Evolutionary conservation across 2,888 invertebrate genomes (phyloP).

Genomic region (Thymelicus sylvestris): DNA sequence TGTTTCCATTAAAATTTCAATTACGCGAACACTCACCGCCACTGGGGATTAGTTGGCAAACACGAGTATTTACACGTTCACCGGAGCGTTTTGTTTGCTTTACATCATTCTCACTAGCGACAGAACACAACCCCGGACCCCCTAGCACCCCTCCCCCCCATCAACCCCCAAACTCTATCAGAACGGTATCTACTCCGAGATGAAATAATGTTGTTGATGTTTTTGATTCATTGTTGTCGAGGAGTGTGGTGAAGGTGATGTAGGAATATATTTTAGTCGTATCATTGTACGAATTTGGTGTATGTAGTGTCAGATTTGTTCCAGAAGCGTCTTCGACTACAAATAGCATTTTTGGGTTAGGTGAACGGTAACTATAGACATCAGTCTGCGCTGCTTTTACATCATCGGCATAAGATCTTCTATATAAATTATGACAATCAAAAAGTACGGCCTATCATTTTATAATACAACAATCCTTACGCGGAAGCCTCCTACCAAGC

Average conservation of each 20-base stretch:
- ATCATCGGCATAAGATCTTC: no score
- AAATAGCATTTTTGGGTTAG: no score
- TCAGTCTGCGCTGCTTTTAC: no score
- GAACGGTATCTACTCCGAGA: not conserved
- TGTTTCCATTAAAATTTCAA: slow-evolving; percentile 70
- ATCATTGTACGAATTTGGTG: not conserved
- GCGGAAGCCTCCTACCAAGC: no score
- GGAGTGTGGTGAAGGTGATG: not conserved
- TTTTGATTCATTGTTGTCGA: not conserved
- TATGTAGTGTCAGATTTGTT: no score
- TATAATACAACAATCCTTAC: no score
- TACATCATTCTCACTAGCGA: slow-evolving; percentile 28
- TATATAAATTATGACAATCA: no score
- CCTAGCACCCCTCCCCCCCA: not conserved
- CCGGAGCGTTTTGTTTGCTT: slow-evolving; percentile 39
- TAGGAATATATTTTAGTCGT: no score
- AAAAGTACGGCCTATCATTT: no score
- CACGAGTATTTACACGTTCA: slow-evolving; percentile 38
- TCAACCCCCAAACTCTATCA: not conserved
- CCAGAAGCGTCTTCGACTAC: no score
- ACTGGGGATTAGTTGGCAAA: slow-evolving; percentile 41
- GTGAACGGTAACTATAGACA: no score
- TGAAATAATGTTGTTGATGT: not conserved
- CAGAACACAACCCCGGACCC: not conserved
- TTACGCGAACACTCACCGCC: slow-evolving; percentile 48